Evolutionary conservation across 2,888 invertebrate genomes (phyloP).

Genomic region (Cancer borealis): DNA sequence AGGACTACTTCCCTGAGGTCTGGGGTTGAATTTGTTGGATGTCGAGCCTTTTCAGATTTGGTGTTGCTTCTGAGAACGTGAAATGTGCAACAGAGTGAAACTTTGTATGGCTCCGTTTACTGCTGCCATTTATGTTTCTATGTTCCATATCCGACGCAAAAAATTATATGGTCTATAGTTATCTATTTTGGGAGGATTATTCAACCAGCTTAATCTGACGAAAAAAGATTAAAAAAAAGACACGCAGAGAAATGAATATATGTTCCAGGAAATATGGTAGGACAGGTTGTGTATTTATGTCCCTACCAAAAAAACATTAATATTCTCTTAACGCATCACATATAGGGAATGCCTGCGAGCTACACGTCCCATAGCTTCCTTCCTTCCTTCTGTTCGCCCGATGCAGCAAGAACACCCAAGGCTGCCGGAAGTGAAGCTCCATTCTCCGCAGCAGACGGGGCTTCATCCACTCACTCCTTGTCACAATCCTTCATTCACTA

Average conservation of each 20-base stretch:
- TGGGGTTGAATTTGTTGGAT: neutral
- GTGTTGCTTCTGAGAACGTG: neutral
- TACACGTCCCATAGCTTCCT: neutral
- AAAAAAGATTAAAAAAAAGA: neutral
- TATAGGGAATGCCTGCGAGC: neutral
- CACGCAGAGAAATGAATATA: neutral
- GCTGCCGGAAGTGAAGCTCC: neutral
- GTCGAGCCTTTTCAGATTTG: neutral
- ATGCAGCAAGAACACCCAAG: neutral
- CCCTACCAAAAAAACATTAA: no score
- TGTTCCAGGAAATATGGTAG: neutral
- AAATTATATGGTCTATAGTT: neutral
- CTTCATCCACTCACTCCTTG: constrained; percentile 15
- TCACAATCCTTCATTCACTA: constrained; percentile 37
- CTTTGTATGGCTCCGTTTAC: neutral
- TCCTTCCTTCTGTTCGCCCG: neutral
- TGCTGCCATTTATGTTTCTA: neutral
- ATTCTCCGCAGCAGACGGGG: neutral
- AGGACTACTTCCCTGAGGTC: neutral
- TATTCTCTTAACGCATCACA: neutral
- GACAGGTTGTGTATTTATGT: neutral
- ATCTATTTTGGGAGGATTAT: no score
- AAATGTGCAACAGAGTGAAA: neutral
- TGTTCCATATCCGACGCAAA: neutral
- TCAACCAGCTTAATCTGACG: no score